Evolutionary conservation across 2,888 invertebrate species (phyloP), one percentile per base, ranked within the genome.

Genomic region (Habrosyne pyritoides): DNA sequence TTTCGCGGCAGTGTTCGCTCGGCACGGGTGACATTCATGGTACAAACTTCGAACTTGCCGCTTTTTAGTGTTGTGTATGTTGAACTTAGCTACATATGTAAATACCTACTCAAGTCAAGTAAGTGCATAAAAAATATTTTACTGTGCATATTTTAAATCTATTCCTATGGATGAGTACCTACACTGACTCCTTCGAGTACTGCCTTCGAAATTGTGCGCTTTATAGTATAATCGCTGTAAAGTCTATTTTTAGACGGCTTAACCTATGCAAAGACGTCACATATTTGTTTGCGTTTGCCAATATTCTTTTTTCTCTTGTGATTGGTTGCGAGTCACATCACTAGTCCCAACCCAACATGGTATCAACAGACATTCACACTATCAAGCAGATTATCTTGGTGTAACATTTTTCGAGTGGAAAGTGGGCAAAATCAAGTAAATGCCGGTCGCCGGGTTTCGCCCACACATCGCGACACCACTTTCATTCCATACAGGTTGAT

Each of bases 401-500:
- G 42, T 42, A 42, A 42, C 42, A 42, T 42, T 42, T 42, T 42
- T 42, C 42, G 42, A 42, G 42, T 42, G 42, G 53, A 53, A 53
- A 53, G 53, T 53, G 53, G 42, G 21, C 46, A 53, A 26, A 53
- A 46, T 46, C 24, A 7, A 47, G 26, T 46, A 42, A 42, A 42
- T 42, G n/a, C 42, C 42, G 42, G 42, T 42, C 42, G 42, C 14
- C 42, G 42, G 42, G 10, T 53, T 52, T 47, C 26, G 47, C 18
- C 46, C 53, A 53, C 53, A 47, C 26, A 42, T 42, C 12, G 33
- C 46, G 10, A 42, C 18, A 28, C 30, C 30, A 50, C 53, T 53
- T 53, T 53, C 53, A 46, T 46, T 26, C 46, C 28, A 50, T 53
- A 14, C 36, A 24, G 53, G 53, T 47, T 46, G n/a, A 24, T 46